Evolutionary conservation across 2,888 invertebrate genomes (phyloP).

Genomic region (Aricia artaxerxes): DNA sequence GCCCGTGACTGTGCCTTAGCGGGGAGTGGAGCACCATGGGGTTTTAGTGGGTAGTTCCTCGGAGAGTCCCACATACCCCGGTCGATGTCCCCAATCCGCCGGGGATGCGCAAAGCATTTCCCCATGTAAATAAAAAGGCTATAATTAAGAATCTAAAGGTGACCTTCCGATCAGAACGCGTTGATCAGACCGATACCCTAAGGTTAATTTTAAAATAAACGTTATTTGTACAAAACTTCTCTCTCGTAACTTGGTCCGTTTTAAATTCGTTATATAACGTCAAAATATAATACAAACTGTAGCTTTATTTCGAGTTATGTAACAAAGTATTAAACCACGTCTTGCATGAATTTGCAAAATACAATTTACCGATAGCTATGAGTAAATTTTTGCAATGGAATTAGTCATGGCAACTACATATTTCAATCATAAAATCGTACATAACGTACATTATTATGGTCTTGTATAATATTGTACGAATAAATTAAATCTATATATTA

Average conservation of each 20-base stretch:
- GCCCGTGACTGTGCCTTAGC: too few relatives aligned
- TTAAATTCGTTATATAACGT: slow-evolving; percentile 52
- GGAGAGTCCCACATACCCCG: too few relatives aligned
- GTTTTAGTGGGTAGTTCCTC: too few relatives aligned
- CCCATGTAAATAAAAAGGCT: too few relatives aligned
- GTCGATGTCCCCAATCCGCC: too few relatives aligned
- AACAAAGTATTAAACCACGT: slow-evolving; percentile 43
- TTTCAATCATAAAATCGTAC: background rate
- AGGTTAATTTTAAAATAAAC: background rate
- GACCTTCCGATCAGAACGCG: too few relatives aligned
- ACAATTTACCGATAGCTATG: background rate
- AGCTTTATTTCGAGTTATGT: slow-evolving; percentile 60
- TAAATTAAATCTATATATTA: background rate
- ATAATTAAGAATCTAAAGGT: too few relatives aligned
- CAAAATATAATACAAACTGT: slow-evolving; percentile 52
- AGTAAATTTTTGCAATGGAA: background rate
- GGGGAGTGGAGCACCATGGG: too few relatives aligned
- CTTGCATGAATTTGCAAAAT: slow-evolving; percentile 25
- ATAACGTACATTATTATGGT: too few relatives aligned
- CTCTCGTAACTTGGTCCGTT: slow-evolving; percentile 52
- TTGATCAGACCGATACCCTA: too few relatives aligned
- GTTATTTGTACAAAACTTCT: background rate
- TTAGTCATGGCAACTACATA: background rate
- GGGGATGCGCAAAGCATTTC: too few relatives aligned
- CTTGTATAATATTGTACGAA: background rate